Percentiles rank a stretch among this genome's conserved stretches.
Evolutionary conservation across 2,888 invertebrate species (phyloP).

Genomic region (Phyllotreta cruciferae): DNA sequence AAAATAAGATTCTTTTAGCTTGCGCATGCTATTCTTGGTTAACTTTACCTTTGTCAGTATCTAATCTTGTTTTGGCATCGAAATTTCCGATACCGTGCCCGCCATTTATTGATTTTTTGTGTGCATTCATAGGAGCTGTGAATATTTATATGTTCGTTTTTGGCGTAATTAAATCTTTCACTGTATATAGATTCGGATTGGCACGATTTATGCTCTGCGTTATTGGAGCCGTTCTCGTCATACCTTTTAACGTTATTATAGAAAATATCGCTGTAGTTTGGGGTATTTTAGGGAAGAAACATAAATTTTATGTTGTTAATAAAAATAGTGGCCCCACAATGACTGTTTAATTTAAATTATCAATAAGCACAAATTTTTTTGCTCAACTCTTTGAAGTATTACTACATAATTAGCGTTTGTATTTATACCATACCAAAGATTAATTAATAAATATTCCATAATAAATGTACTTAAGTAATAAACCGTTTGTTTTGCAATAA

Average conservation of each 20-base stretch:
- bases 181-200: slow-evolving; percentile 84
- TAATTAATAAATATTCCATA: too few species aligned
- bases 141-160: slow-evolving; percentile 98
- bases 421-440: neutral
- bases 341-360: slow-evolving; percentile 62
- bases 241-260: slow-evolving; percentile 92
- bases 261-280: slow-evolving; percentile 95
- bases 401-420: slow-evolving; percentile 4
- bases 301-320: slow-evolving; percentile 96
- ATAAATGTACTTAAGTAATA: too few species aligned
- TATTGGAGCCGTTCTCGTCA: slow-evolving; percentile 85
- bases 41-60: slow-evolving; percentile 90
- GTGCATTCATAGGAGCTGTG: slow-evolving; percentile 91
- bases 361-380: slow-evolving; percentile 10
- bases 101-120: slow-evolving; percentile 81
- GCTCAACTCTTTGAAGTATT: slow-evolving; percentile 17
- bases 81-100: slow-evolving; percentile 89
- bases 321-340: slow-evolving; percentile 82
- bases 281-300: slow-evolving; percentile 93
- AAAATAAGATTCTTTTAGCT: slow-evolving; percentile 70
- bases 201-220: slow-evolving; percentile 81
- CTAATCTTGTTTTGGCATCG: slow-evolving; percentile 81
- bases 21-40: slow-evolving; percentile 96
- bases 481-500: too few species aligned
- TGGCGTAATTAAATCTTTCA: slow-evolving; percentile 96